phyloP scores from a whole-genome alignment of 2,888 invertebrate genomes.

The Cryptophagus acutangulus region DNA sequence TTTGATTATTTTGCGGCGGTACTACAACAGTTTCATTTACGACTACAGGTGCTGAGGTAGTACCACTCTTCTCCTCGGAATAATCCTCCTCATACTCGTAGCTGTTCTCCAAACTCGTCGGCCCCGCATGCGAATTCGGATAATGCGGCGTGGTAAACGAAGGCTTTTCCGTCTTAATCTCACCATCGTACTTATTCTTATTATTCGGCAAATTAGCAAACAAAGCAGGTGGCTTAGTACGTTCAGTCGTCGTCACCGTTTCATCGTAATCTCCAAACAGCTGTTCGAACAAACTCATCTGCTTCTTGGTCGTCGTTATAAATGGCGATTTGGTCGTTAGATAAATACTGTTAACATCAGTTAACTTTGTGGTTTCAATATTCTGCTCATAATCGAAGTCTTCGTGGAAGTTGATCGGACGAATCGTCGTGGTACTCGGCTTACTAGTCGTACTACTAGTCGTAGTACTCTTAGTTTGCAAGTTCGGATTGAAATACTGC shows the following conservation, averaged over 20 bases:
- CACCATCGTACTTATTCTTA: slow-evolving; percentile 24
- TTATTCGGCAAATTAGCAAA: slow-evolving; percentile 30
- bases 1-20: slow-evolving; percentile 17
- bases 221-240: slow-evolving; percentile 25
- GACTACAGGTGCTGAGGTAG: too few species aligned
- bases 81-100: slow-evolving; percentile 43
- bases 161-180: slow-evolving; percentile 23
- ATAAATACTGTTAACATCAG: slow-evolving; percentile 29
- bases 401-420: slow-evolving; percentile 34
- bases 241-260: slow-evolving; percentile 32
- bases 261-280: slow-evolving; percentile 47
- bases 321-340: slow-evolving; percentile 30
- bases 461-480: slow-evolving; percentile 29
- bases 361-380: slow-evolving; percentile 25
- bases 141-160: slow-evolving; percentile 23
- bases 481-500: slow-evolving; percentile 28
- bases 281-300: slow-evolving; percentile 46
- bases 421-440: slow-evolving; percentile 29
- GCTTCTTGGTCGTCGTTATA: slow-evolving; percentile 42
- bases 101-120: slow-evolving; percentile 28
- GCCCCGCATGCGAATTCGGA: slow-evolving; percentile 30
- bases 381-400: slow-evolving; percentile 37
- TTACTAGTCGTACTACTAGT: slow-evolving; percentile 32
- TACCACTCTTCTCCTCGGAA: slow-evolving; percentile 29
- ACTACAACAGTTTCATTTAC: slow-evolving; percentile 39